Evolutionary conservation across 2,797 vertebrate species (phyloP).

Genomic region (Eleutherodactylus coqui): DNA sequence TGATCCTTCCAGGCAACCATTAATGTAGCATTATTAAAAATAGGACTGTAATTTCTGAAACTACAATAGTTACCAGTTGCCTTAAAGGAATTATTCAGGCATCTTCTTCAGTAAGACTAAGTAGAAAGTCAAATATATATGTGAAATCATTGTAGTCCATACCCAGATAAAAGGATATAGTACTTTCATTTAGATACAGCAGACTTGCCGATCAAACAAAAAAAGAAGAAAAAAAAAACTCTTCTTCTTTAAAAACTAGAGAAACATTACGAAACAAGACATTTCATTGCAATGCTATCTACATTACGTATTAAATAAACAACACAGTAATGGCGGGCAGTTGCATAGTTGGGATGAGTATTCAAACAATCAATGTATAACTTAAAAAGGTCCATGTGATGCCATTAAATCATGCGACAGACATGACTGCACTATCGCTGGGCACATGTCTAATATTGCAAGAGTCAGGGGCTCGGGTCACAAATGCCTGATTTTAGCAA

Average conservation of each 20-base stretch:
- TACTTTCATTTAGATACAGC: neutral
- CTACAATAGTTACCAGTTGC: neutral
- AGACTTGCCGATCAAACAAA: neutral
- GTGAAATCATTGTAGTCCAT: neutral
- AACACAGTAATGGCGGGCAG: neutral
- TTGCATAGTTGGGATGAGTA: neutral
- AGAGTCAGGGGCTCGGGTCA: neutral
- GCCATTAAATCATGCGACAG: neutral
- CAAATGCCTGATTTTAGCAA: neutral
- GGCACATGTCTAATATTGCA: neutral
- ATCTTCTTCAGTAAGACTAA: neutral
- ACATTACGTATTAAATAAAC: slow-evolving; percentile 16
- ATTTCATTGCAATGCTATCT: slow-evolving; percentile 32
- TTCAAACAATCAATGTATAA: neutral
- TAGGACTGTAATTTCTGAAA: neutral
- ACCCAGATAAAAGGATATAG: neutral
- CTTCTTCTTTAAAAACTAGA: neutral
- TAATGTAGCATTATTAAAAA: neutral
- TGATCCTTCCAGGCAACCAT: neutral
- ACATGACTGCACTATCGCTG: neutral
- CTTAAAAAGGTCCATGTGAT: neutral
- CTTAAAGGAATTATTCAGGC: too few relatives aligned
- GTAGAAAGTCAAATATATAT: neutral
- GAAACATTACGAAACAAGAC: neutral
- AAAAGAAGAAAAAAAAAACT: neutral